A percentile compares a stretch with the other conserved stretches of the same genome.
These are phyloP conservation scores for Melanogrammus aeglefinus DNA, from an alignment of 2,797 vertebrate species.

Conservation along the genomic window DNA sequence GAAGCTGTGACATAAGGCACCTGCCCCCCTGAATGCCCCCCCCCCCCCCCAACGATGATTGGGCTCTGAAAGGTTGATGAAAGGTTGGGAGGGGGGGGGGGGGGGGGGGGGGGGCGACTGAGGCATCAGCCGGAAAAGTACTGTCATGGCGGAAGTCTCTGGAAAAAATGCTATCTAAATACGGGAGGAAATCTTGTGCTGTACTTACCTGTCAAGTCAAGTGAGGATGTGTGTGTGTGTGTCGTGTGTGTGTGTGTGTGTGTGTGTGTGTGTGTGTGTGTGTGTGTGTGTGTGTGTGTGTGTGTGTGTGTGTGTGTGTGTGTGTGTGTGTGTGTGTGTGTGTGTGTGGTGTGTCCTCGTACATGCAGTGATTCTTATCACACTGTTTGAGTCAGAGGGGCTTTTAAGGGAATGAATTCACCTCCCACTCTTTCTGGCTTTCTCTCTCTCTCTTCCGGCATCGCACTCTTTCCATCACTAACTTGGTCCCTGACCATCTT, in stretches of 20 bases:
- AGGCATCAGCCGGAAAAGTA: background rate
- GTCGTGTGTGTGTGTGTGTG: constrained; percentile 2
- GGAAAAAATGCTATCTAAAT: background rate
- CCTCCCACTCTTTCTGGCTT: constrained; percentile 33
- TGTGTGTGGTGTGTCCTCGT: background rate
- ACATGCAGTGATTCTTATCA: constrained; percentile 54
- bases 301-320: constrained; percentile 2
- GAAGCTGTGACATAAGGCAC: too few relatives aligned
- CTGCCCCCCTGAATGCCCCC: too few relatives aligned
- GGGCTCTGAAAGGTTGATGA: background rate
- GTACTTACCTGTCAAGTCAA: constrained; percentile 19
- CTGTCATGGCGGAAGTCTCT: too few relatives aligned
- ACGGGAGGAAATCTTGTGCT: background rate
- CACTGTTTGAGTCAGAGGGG: constrained; percentile 55
- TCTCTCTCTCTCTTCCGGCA: background rate
- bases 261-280: constrained; percentile 4
- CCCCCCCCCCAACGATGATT: too few relatives aligned
- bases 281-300: constrained; percentile 7
- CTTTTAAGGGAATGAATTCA: constrained; percentile 69
- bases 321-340: constrained; percentile 6
- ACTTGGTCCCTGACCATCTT: background rate
- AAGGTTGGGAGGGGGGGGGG: background rate
- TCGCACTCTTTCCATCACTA: background rate
- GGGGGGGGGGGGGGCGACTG: too few relatives aligned
- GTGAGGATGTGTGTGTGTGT: constrained; percentile 6